These are phyloP conservation scores for Zaprionus tsacasi DNA, from an alignment of 1,140 invertebrate species.

Conservation along the genomic window DNA sequence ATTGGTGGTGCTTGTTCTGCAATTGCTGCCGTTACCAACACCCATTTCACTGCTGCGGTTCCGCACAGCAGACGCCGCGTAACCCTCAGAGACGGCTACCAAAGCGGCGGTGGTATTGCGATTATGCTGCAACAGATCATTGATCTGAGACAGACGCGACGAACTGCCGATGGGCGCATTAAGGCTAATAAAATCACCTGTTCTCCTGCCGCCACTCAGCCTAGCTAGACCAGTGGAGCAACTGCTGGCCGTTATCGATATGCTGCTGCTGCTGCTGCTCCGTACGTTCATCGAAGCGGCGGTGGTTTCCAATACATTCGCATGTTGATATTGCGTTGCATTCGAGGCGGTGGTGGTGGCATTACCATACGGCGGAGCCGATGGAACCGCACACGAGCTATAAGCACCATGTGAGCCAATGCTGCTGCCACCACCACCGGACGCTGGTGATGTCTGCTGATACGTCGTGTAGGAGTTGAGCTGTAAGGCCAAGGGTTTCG, in stretches of 20 bases:
- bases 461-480: constrained; percentile 61
- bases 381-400: constrained; percentile 79
- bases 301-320: constrained; percentile 59
- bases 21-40: constrained; percentile 13
- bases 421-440: constrained; percentile 10
- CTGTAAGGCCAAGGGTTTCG: constrained; percentile 17
- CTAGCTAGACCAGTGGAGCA: constrained; percentile 28
- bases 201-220: constrained; percentile 4
- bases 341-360: constrained; percentile 78
- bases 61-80: constrained; percentile 31
- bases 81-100: constrained; percentile 71
- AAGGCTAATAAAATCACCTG: constrained; percentile 68
- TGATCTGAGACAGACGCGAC: constrained; percentile 79
- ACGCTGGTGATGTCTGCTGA: constrained; percentile 41
- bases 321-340: constrained; percentile 63
- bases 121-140: constrained; percentile 80
- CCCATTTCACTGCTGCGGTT: constrained; percentile 11
- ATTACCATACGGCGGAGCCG: constrained; percentile 72
- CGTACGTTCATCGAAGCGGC: constrained; percentile 49
- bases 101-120: constrained; percentile 76
- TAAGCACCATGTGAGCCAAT: constrained; percentile 44
- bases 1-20: constrained; percentile 17
- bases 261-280: constrained; percentile 28
- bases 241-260: constrained; percentile 28
- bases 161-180: constrained; percentile 71